phyloP scores from a whole-genome alignment of 2,797 vertebrate genomes.

The Bradypus variegatus region DNA sequence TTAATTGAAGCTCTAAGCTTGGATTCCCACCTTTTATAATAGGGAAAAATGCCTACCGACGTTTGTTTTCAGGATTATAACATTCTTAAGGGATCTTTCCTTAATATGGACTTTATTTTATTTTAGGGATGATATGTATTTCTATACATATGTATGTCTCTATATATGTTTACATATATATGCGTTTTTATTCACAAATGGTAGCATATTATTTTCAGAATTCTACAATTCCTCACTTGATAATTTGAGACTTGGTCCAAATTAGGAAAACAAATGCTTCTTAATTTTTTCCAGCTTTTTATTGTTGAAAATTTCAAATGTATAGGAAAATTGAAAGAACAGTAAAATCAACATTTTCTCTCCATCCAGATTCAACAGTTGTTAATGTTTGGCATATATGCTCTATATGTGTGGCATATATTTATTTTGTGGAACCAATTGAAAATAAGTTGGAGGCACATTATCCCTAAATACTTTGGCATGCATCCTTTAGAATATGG shows the following conservation, averaged over 20 bases:
- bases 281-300: slow-evolving; percentile 19
- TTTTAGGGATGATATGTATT: neutral
- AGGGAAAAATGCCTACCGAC: neutral
- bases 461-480: neutral
- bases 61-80: neutral
- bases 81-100: neutral
- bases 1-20: slow-evolving; percentile 13
- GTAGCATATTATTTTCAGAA: neutral
- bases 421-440: slow-evolving; percentile 15
- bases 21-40: neutral
- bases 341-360: neutral
- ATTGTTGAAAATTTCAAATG: neutral
- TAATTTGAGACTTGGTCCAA: neutral
- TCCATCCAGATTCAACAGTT: neutral
- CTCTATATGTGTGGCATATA: neutral
- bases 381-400: neutral
- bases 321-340: neutral
- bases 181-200: neutral
- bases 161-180: neutral
- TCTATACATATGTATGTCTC: too few species aligned
- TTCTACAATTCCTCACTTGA: neutral
- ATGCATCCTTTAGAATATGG: neutral
- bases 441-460: neutral
- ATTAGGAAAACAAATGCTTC: slow-evolving; percentile 10
- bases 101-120: neutral